Base-by-base conservation (phyloP, 2,888 invertebrate genomes). In the Icerya purchasi region DNA sequence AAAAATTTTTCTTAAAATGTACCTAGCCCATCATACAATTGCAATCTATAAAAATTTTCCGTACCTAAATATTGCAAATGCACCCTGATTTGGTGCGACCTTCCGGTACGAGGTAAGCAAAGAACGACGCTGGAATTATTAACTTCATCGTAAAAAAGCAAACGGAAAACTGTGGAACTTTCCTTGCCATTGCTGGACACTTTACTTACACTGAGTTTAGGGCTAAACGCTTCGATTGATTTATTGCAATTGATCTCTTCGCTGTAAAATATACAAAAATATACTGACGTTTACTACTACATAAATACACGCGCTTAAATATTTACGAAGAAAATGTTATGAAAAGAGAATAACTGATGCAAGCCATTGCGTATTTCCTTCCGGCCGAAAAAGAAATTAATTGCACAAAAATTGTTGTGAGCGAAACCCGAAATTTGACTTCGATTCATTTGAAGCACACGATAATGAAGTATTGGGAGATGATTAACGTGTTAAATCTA, bases 1-100 rank as follows among this genome's bases (percentile, higher is more conserved):
- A n/a, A n/a, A n/a, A n/a, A n/a, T n/a, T n/a, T n/a, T n/a, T n/a
- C n/a, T n/a, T n/a, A n/a, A n/a, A n/a, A n/a, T n/a, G n/a, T n/a
- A n/a, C n/a, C n/a, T n/a, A n/a, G n/a, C n/a, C n/a, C n/a, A n/a
- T n/a, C n/a, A n/a, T n/a, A n/a, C n/a, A n/a, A n/a, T n/a, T n/a
- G n/a, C n/a, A n/a, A n/a, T n/a, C n/a, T n/a, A n/a, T n/a, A n/a
- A n/a, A n/a, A n/a, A n/a, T n/a, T n/a, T n/a, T n/a, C 64, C 74
- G 72, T 70, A 90, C 92, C 97, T 68, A 98, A 77, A 73, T 87
- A 98, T 74, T 99, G 98, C 63, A 97, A 79, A 73, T 99, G 98
- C 25, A 98, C 94, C 64, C 98, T 79, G 67, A 98, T 98, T 75
- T 98, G 98, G 72, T 98, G 98, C 84, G 97, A 98, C 63, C 98